Percentiles rank a stretch among this genome's conserved stretches.
These are phyloP conservation scores for Dolichomitus sp. DNA, from an alignment of 2,888 invertebrate genomes.

Conservation along the genomic window DNA sequence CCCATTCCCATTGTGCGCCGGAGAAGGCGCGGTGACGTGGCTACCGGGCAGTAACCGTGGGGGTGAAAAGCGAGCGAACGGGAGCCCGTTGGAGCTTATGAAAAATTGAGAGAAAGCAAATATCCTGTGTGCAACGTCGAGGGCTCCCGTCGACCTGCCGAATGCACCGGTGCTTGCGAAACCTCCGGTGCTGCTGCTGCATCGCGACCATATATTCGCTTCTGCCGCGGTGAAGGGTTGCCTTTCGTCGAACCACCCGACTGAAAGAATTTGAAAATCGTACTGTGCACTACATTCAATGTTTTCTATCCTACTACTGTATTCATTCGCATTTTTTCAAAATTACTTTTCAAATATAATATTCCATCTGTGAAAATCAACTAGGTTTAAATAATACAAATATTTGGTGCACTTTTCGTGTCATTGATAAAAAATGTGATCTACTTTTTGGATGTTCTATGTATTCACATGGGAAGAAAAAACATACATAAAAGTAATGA, in stretches of 20 bases:
- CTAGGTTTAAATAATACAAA: not conserved
- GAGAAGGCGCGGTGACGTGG: conserved; percentile 44
- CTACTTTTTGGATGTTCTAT: not conserved
- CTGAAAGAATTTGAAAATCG: conserved; percentile 39
- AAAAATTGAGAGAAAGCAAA: conserved; percentile 78
- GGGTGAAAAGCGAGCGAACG: conserved; percentile 46
- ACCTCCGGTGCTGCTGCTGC: conserved; percentile 17
- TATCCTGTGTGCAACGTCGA: conserved; percentile 65
- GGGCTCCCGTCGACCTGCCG: conserved; percentile 52
- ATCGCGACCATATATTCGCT: conserved; percentile 5
- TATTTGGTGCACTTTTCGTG: not conserved
- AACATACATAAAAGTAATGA: too few relatives aligned
- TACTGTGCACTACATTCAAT: conserved; percentile 22
- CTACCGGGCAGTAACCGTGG: conserved; percentile 34
- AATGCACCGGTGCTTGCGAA: conserved; percentile 37
- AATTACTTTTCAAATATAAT: not conserved
- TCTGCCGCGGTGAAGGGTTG: conserved; percentile 28
- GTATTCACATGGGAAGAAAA: too few relatives aligned
- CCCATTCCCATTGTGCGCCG: conserved; percentile 24
- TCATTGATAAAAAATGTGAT: not conserved
- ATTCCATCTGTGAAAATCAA: not conserved
- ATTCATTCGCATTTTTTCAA: conserved; percentile 18
- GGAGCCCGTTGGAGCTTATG: conserved; percentile 70
- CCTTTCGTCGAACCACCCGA: conserved; percentile 36
- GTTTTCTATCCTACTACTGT: conserved; percentile 8